phyloP scores from a whole-genome alignment of 2,797 vertebrate species.

The Pteropus rufus region DNA sequence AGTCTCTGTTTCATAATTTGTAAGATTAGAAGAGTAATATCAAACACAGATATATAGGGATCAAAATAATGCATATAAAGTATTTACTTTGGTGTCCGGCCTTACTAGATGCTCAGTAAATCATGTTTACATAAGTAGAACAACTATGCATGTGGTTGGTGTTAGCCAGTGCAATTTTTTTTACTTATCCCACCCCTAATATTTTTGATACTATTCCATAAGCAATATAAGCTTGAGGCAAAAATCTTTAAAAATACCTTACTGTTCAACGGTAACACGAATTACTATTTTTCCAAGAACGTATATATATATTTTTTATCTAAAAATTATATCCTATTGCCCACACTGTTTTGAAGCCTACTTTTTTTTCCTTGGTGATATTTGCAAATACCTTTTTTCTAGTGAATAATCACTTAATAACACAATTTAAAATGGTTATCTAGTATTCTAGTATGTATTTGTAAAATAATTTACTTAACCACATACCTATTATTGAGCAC shows the following conservation, averaged over 20 bases:
- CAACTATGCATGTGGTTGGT: not conserved
- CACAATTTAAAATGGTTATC: not conserved
- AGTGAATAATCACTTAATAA: not conserved
- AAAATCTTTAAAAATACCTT: not conserved
- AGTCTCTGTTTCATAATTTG: not conserved
- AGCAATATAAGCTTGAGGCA: not conserved
- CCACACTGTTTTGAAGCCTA: not conserved
- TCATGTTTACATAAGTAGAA: not conserved
- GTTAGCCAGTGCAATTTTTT: not conserved
- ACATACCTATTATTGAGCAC: not conserved
- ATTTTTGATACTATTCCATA: not conserved
- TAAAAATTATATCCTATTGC: not conserved
- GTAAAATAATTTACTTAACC: conserved; percentile 16
- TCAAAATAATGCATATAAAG: conserved; percentile 19
- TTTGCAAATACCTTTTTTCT: conserved; percentile 3
- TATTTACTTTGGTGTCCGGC: not conserved
- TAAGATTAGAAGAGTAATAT: conserved; percentile 11
- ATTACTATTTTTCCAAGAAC: conserved; percentile 22
- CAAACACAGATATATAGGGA: not conserved
- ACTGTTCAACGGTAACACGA: not conserved
- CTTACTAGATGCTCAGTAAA: not conserved
- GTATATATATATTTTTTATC: not conserved
- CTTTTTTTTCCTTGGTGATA: not conserved
- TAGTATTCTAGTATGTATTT: not conserved
- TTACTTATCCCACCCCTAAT: not conserved